These are phyloP conservation scores for Eolophus roseicapilla DNA, from an alignment of 2,113 vertebrate species.

Conservation along the genomic window DNA sequence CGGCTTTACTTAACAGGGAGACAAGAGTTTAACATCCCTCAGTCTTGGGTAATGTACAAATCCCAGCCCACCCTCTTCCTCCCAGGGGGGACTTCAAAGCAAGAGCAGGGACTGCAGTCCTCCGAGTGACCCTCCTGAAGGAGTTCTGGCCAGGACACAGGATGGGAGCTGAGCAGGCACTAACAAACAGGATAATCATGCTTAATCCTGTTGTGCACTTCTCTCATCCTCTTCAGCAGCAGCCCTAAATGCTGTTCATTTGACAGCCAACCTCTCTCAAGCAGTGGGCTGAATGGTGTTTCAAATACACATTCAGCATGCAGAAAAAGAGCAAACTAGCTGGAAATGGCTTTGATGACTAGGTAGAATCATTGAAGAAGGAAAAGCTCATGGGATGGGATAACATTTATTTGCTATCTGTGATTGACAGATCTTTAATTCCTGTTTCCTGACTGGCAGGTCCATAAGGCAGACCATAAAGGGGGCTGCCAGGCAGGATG, in stretches of 20 bases:
- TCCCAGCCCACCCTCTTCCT: background rate
- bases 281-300: background rate
- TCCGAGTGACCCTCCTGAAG: background rate
- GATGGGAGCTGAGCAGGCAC: background rate
- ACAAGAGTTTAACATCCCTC: background rate
- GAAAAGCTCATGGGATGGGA: background rate
- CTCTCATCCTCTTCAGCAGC: background rate
- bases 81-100: background rate
- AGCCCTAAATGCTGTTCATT: accelerated
- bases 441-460: slow-evolving; percentile 42
- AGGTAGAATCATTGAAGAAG: background rate
- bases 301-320: background rate
- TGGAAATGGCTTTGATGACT: background rate
- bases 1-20: background rate
- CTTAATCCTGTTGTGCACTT: background rate
- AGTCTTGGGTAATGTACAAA: background rate
- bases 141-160: background rate
- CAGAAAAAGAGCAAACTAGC: background rate
- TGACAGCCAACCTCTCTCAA: background rate
- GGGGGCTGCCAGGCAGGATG: slow-evolving; percentile 37
- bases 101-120: background rate
- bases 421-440: slow-evolving; percentile 51
- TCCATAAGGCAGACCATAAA: background rate
- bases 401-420: background rate
- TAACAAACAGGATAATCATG: slow-evolving; percentile 33